Percentiles rank a stretch among this genome's conserved stretches.
phyloP scores from a whole-genome alignment of 2,888 invertebrate species.

The Acanthosepion esculentum region DNA sequence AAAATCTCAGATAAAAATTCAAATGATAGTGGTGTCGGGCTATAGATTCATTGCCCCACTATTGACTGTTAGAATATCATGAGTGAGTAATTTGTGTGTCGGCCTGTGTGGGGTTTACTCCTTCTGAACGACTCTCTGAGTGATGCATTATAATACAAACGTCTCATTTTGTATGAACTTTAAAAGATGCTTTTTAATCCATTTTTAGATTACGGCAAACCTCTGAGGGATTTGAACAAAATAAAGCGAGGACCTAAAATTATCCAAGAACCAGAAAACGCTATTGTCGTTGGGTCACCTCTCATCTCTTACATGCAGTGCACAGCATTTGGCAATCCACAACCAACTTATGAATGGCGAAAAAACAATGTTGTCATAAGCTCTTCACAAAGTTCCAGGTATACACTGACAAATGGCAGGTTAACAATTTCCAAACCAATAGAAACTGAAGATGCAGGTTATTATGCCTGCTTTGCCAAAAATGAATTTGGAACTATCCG shows the following conservation, averaged over 20 bases:
- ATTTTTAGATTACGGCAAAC: constrained; percentile 58
- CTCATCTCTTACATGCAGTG: constrained; percentile 57
- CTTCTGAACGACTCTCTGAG: no score
- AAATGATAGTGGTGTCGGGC: no score
- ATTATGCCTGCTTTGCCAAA: constrained; percentile 67
- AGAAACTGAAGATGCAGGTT: constrained; percentile 61
- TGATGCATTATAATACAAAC: no score
- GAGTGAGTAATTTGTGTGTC: no score
- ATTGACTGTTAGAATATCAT: no score
- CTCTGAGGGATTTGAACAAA: constrained; percentile 51
- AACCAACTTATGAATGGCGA: constrained; percentile 62
- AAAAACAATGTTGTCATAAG: constrained; percentile 49
- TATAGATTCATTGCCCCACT: no score
- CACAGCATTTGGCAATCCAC: constrained; percentile 60
- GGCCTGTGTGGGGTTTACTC: no score
- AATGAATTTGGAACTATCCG: constrained; percentile 67
- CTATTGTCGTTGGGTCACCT: constrained; percentile 55
- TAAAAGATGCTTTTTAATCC: not conserved
- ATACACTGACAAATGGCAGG: constrained; percentile 68
- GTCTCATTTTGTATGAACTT: no score
- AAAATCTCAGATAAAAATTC: no score
- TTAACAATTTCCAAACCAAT: constrained; percentile 65
- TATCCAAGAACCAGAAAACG: constrained; percentile 54
- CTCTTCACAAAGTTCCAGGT: constrained; percentile 52
- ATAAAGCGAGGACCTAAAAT: constrained; percentile 58